Evolutionary conservation across 2,888 invertebrate genomes (phyloP), one percentile per base, ranked within the genome.

Genomic region (Oscheius myriophilus): DNA sequence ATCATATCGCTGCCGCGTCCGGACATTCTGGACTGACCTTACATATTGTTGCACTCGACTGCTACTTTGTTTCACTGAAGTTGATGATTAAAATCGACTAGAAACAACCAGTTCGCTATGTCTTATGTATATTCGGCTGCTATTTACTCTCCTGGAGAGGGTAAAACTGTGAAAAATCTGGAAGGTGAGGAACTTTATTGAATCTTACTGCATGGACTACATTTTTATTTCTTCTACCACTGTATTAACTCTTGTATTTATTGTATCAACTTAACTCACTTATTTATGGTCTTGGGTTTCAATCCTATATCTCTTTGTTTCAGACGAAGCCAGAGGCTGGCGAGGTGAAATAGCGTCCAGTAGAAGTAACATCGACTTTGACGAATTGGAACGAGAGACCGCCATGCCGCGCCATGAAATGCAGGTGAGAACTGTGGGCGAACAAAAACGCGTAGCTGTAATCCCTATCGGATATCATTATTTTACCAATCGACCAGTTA

Each of bases 41-140:
- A 16, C 14, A 4, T 53, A 53, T 53, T 25, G 26, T 53, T 53
- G 53, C 21, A 18, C 21, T 49, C 49, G 49, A n/a, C 49, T 18
- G n/a, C 49, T n/a, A 49, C 21, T 49, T 21, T 59, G 59, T 43
- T 45, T n/a, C 26, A 11, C 43, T 18, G 21, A 18, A 21, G 21
- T 21, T 59, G 45, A 42, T 45, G 23, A 59, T 21, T 12, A 45
- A 14, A n/a, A 26, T 41, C 61, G 9, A 43, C 53, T 25, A 33
- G 33, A 3, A 33, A 33, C 33, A 33, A n/a, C n/a, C n/a, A n/a
- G n/a, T n/a, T n/a, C n/a, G n/a, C n/a, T n/a, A 78, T 79, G 79
- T 79, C 79, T 12, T 79, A 74, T 55, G 75, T 75, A 14, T 74
- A 73, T 55, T 77, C 73, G n/a, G 79, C 79, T 26, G 79, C 79